Conservation (phyloP, 2,888 invertebrate species). For the Margaritifera margaritifera region DNA sequence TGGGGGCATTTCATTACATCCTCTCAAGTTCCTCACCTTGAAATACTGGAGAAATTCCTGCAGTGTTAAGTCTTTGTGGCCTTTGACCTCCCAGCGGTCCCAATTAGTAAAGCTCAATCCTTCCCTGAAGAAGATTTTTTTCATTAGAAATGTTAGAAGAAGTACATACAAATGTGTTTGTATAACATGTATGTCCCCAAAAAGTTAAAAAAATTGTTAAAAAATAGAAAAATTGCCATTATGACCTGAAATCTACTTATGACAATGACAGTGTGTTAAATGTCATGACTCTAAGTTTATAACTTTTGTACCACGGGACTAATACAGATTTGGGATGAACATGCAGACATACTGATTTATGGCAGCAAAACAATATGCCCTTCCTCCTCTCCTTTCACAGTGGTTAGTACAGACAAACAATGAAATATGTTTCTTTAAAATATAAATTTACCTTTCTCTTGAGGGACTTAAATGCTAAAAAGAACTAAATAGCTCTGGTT, state of each 20-base stretch:
- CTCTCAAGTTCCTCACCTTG: constrained; percentile 54
- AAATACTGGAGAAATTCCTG: constrained; percentile 67
- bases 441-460: too few relatives aligned
- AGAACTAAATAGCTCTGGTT: too few relatives aligned
- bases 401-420: too few relatives aligned
- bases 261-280: neutral
- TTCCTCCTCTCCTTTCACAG: too few relatives aligned
- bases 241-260: neutral
- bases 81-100: constrained; percentile 72
- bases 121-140: constrained; percentile 43
- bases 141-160: neutral
- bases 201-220: neutral
- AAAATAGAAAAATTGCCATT: neutral
- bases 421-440: too few relatives aligned
- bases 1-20: neutral
- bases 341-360: too few relatives aligned
- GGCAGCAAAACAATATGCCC: too few relatives aligned
- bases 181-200: neutral
- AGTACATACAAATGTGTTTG: neutral
- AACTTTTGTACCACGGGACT: neutral
- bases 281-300: neutral
- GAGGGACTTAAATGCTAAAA: too few relatives aligned
- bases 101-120: constrained; percentile 67
- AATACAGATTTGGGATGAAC: too few relatives aligned
- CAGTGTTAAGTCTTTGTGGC: constrained; percentile 64